Conservation (phyloP, 2,797 vertebrate species). For the Intellagama lesueurii region DNA sequence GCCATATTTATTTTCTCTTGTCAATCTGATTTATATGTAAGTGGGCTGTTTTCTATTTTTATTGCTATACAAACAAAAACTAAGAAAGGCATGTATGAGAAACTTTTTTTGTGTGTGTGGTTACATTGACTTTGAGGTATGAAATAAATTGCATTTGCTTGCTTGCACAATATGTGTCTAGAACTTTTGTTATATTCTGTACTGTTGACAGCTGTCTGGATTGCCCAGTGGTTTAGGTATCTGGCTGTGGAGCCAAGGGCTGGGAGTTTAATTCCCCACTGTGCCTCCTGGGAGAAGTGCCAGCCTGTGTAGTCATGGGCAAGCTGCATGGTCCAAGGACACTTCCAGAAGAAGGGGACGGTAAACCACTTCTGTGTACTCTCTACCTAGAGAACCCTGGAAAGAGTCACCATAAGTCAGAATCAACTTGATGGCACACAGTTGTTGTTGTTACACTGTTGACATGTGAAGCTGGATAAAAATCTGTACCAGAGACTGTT, state of each 20-base stretch:
- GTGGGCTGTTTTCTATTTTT: background rate
- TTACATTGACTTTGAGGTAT: background rate
- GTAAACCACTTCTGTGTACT: no score
- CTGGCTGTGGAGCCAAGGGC: no score
- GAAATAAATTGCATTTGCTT: background rate
- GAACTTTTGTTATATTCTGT: background rate
- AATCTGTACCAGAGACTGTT: background rate
- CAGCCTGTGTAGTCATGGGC: no score
- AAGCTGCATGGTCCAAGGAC: no score
- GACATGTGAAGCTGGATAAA: background rate
- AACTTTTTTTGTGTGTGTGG: background rate
- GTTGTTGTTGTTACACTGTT: background rate
- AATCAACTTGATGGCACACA: no score
- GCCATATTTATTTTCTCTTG: background rate
- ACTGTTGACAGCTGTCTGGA: background rate
- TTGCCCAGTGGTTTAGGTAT: no score
- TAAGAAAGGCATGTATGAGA: no score
- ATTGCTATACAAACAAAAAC: constrained; percentile 8
- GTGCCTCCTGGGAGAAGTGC: no score
- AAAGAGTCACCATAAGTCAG: no score
- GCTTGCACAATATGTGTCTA: background rate
- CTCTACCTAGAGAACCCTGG: no score
- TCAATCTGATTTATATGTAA: background rate
- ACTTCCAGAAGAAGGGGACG: no score
- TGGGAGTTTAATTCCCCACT: no score